These are phyloP conservation scores for Oryzias woworae DNA, from an alignment of 2,113 vertebrate species.

Conservation along the genomic window DNA sequence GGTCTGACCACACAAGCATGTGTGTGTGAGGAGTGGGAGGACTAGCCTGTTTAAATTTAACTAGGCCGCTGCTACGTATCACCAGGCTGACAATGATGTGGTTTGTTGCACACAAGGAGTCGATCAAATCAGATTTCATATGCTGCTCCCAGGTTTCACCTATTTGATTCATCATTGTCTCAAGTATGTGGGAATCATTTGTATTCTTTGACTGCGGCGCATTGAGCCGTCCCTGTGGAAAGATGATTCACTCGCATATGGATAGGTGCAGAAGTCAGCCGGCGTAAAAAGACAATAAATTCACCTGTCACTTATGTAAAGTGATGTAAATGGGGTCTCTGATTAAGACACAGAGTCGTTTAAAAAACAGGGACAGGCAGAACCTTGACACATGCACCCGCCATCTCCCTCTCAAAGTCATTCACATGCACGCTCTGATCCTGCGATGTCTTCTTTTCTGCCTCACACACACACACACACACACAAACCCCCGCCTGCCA, in stretches of 20 bases:
- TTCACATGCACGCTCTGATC: conserved; percentile 32
- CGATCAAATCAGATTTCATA: conserved; percentile 75
- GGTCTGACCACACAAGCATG: conserved; percentile 34
- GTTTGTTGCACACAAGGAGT: conserved; percentile 60
- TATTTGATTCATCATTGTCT: conserved; percentile 72
- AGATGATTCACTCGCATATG: conserved; percentile 76
- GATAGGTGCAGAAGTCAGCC: conserved; percentile 73
- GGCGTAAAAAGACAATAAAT: conserved; percentile 77
- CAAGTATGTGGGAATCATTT: conserved; percentile 64
- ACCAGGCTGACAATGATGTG: conserved; percentile 69
- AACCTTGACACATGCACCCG: conserved; percentile 60
- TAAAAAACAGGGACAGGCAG: conserved; percentile 73
- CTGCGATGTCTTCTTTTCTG: conserved; percentile 19
- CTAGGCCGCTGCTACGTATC: conserved; percentile 68
- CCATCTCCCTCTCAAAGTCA: conserved; percentile 8
- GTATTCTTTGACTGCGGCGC: conserved; percentile 57
- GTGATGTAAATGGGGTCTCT: conserved; percentile 77
- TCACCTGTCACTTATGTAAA: conserved; percentile 81
- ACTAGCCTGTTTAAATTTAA: conserved; percentile 77
- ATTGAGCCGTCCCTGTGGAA: conserved; percentile 59
- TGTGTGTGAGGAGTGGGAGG: conserved; percentile 38
- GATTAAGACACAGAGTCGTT: conserved; percentile 80
- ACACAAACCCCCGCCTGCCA: conserved; percentile 62
- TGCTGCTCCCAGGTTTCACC: conserved; percentile 67
- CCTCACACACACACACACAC: conserved; percentile 37